A percentile compares a stretch with the other conserved stretches of the same genome.
These are phyloP conservation scores for Schlechtendalia chinensis DNA, from an alignment of 1,140 invertebrate species.

Conservation along the genomic window DNA sequence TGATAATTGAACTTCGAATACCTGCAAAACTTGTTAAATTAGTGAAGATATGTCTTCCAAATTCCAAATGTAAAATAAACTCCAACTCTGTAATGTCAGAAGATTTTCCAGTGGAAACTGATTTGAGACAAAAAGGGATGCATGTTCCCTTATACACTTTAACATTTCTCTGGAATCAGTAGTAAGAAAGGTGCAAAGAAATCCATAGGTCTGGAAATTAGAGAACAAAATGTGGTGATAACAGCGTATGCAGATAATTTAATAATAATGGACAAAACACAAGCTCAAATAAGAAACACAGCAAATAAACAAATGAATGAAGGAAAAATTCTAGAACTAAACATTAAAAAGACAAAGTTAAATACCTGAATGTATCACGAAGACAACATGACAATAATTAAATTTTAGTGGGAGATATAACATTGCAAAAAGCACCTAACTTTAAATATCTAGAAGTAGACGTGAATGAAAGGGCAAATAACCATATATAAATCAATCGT, in stretches of 20 bases:
- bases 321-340: neutral
- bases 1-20: neutral
- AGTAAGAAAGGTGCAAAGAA: slow-evolving; percentile 16
- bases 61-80: slow-evolving; percentile 12
- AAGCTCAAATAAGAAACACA: neutral
- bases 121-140: slow-evolving; percentile 9
- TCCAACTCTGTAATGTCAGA: slow-evolving; percentile 11
- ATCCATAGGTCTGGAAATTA: neutral
- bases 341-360: neutral
- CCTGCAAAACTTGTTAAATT: slow-evolving; percentile 19
- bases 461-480: neutral
- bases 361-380: neutral
- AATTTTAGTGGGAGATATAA: slow-evolving; percentile 5
- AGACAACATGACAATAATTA: neutral
- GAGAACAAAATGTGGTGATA: slow-evolving; percentile 22
- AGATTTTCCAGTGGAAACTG: slow-evolving; percentile 5
- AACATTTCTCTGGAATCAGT: slow-evolving; percentile 7
- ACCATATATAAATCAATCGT: neutral
- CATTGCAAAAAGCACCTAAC: neutral
- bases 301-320: neutral
- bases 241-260: slow-evolving; percentile 1
- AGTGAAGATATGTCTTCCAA: neutral
- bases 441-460: neutral
- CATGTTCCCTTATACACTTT: neutral
- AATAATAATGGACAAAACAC: neutral